Base-by-base conservation (phyloP, 2,888 invertebrate genomes). In the Nebria salina region DNA sequence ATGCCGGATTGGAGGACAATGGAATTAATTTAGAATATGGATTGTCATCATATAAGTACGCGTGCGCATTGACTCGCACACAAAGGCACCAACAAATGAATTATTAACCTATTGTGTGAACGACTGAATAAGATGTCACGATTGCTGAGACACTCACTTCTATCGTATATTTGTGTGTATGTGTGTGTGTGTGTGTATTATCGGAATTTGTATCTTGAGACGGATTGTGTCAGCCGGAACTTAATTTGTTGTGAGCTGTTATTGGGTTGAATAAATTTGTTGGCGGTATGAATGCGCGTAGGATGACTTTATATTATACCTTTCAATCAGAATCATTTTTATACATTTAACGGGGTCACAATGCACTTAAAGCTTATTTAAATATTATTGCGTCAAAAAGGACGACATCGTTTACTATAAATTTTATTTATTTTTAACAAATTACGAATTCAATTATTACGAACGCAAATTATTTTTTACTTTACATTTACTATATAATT, bases 1-100 rank as follows among this genome's bases (percentile, higher is more conserved):
- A 79, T 81, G 76, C 76, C 76, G 26, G 15, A 9, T 54, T 54
- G 11, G 72, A 76, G 66, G 25, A 81, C 81, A 81, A 81, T 81
- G 76, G 81, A 81, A 81, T 81, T 81, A 81, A 81, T 81, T 81
- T 81, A n/a, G 76, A 73, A 76, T 81, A 76, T 81, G 81, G 54
- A 81, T 81, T 81, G 81, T 81, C 81, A 81, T 81, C 81, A 66
- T 26, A 26, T 70, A 54, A 54, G 54, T 54, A 13, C 54, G 54
- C 54, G 54, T 54, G 54, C 54, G 54, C 54, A 54, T 54, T 54
- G 54, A 8, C 54, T 54, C 54, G 13, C 54, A 54, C 15, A 76
- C 81, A 81, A 74, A 79, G 54, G 79, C 26, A 68, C 70, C 25
- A 64, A 73, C 73, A 72, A 78, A 81, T 81, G 81, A 81, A 81